Evolutionary conservation across 1,140 invertebrate genomes (phyloP).

Genomic region (Trichonephila clavata): DNA sequence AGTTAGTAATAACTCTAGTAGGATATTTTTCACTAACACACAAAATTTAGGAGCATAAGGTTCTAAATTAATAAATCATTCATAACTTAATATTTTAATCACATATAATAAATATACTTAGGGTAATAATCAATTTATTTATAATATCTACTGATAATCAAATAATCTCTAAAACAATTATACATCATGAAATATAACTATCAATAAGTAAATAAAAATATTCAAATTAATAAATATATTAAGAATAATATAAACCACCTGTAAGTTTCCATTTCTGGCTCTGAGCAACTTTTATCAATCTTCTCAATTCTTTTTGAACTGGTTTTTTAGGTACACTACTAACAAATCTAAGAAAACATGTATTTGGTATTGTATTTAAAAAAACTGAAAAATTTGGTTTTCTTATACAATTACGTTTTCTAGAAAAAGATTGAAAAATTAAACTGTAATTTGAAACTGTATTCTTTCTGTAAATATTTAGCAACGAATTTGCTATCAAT

Average conservation of each 20-base stretch:
- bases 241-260: conserved; percentile 77
- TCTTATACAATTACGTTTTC: background rate
- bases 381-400: conserved; percentile 13
- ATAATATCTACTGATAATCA: no score
- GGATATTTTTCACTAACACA: no score
- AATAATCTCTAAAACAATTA: no score
- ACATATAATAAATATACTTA: no score
- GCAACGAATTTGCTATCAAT: background rate
- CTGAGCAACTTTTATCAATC: conserved; percentile 79
- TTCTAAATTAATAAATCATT: no score
- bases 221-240: background rate
- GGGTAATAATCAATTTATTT: no score
- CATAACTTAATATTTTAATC: no score
- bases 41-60: no score
- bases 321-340: conserved; percentile 6
- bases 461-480: conserved; percentile 26
- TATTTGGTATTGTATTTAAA: background rate
- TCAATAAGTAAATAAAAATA: no score
- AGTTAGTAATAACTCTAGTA: no score
- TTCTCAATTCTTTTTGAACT: conserved; percentile 68
- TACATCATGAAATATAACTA: no score
- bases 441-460: conserved; percentile 15
- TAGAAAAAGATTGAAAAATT: background rate
- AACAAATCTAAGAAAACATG: background rate
- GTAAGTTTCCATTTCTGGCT: conserved; percentile 79